phyloP scores from a whole-genome alignment of 2,797 vertebrate genomes.

The Syncerus caffer region DNA sequence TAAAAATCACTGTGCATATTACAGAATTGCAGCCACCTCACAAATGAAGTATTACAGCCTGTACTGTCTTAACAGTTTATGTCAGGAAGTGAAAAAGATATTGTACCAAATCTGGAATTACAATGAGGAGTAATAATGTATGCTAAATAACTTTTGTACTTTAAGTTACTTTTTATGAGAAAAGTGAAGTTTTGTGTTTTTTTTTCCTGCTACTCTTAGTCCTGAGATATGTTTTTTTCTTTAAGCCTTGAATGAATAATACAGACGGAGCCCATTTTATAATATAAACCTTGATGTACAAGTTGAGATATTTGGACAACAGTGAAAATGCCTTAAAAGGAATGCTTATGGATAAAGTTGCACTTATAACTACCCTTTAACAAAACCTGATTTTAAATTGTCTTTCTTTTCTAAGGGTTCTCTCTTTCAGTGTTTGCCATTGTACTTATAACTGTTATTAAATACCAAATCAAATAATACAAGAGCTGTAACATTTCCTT shows the following conservation, averaged over 20 bases:
- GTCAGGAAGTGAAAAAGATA: constrained; percentile 66
- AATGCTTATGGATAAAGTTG: constrained; percentile 80
- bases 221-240: constrained; percentile 64
- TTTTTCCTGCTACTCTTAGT: constrained; percentile 69
- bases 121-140: constrained; percentile 49
- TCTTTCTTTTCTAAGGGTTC: constrained; percentile 79
- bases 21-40: constrained; percentile 49
- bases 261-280: constrained; percentile 77
- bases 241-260: constrained; percentile 73
- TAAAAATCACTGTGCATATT: constrained; percentile 63
- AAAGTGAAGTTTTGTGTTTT: constrained; percentile 57
- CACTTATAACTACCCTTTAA: constrained; percentile 82
- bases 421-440: constrained; percentile 79
- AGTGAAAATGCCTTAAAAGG: constrained; percentile 86
- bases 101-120: constrained; percentile 66
- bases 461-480: constrained; percentile 83
- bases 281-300: constrained; percentile 75
- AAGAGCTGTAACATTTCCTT: constrained; percentile 72
- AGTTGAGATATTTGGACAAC: constrained; percentile 81
- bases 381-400: constrained; percentile 79
- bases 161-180: constrained; percentile 69
- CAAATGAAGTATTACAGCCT: constrained; percentile 49
- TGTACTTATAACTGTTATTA: constrained; percentile 85
- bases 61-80: constrained; percentile 40
- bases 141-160: constrained; percentile 62